Evolutionary conservation across 2,797 vertebrate genomes (phyloP).

Genomic region (Ficedula albicollis): DNA sequence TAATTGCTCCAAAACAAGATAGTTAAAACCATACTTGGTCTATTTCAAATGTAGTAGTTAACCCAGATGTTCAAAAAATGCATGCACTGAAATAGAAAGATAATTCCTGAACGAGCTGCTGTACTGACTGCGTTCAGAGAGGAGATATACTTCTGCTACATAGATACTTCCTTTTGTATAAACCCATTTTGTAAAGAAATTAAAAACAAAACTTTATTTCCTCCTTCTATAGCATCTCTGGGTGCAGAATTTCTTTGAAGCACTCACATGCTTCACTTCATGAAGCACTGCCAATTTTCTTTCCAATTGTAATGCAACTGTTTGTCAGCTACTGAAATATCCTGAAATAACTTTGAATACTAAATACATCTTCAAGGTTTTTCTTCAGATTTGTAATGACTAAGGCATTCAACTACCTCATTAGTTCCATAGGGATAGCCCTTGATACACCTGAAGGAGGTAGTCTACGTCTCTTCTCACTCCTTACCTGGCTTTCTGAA

Average conservation of each 20-base stretch:
- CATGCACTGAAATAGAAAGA: neutral
- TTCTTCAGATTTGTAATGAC: neutral
- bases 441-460: neutral
- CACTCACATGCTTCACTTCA: neutral
- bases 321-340: slow-evolving; percentile 7
- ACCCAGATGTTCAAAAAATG: neutral
- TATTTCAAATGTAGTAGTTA: neutral
- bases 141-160: neutral
- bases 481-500: neutral
- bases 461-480: neutral
- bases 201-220: neutral
- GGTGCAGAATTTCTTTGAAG: neutral
- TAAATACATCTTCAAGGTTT: neutral
- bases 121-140: neutral
- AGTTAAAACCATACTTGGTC: neutral
- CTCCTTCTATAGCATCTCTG: neutral
- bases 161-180: neutral
- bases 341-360: neutral
- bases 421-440: neutral
- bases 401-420: neutral
- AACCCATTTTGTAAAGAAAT: neutral
- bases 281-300: neutral
- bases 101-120: neutral
- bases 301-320: neutral
- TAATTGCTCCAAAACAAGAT: neutral